Percentiles rank a stretch among this genome's conserved stretches.
phyloP scores from a whole-genome alignment of 2,113 vertebrate genomes.

The Podarcis cretensis region DNA sequence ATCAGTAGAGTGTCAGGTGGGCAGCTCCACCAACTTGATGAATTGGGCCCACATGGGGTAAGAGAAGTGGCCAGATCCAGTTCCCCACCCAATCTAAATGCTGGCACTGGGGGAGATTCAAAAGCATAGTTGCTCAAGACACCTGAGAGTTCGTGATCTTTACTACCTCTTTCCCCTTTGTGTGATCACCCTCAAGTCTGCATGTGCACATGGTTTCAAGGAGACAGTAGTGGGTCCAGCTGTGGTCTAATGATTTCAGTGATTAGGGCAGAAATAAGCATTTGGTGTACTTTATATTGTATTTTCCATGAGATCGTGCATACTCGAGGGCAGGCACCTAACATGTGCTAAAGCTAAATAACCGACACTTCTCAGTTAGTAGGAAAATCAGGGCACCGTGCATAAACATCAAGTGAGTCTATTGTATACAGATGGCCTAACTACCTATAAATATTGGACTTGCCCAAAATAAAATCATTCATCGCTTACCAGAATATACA shows the following conservation, averaged over 20 bases:
- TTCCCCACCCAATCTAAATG: background rate
- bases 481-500: background rate
- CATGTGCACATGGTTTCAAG: background rate
- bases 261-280: background rate
- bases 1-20: too few species aligned
- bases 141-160: background rate
- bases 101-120: background rate
- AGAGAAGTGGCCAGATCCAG: too few species aligned
- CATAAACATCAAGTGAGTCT: background rate
- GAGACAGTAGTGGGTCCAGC: background rate
- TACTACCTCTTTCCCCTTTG: background rate
- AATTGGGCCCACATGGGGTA: too few species aligned
- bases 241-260: background rate
- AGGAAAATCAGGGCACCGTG: background rate
- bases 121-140: background rate
- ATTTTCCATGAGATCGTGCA: background rate
- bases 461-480: background rate
- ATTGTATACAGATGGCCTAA: background rate
- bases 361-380: constrained; percentile 19
- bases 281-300: background rate
- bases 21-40: too few species aligned
- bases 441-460: background rate
- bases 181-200: background rate
- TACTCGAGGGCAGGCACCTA: background rate
- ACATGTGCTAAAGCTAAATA: background rate